phyloP scores from a whole-genome alignment of 2,113 vertebrate genomes.

The Gavialis gangeticus region DNA sequence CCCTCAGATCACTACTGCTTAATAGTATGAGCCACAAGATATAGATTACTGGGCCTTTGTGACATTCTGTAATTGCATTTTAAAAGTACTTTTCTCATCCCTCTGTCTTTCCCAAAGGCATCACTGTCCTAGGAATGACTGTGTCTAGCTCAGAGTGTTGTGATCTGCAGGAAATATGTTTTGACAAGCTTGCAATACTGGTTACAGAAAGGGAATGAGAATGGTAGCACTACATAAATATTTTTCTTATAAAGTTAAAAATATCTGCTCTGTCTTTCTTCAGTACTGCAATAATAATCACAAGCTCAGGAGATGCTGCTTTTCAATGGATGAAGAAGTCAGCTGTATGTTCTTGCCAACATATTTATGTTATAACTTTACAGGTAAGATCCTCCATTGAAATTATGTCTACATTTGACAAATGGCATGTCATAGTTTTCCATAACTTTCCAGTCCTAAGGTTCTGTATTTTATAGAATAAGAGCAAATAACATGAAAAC shows the following conservation, averaged over 20 bases:
- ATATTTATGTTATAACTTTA: fast-evolving
- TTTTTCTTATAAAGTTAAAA: constrained; percentile 4
- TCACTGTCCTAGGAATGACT: background rate
- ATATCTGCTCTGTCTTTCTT: constrained; percentile 46
- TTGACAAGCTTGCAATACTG: background rate
- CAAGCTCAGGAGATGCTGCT: background rate
- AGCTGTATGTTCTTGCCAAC: background rate
- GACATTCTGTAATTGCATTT: fast-evolving
- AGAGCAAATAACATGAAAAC: too few species aligned
- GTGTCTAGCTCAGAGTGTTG: fast-evolving
- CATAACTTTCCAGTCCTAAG: fast-evolving
- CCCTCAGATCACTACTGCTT: fast-evolving
- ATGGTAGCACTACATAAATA: background rate
- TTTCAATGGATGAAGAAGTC: background rate
- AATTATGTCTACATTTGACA: fast-evolving
- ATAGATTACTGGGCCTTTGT: background rate
- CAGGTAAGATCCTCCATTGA: background rate
- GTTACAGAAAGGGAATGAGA: background rate
- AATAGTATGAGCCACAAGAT: fast-evolving
- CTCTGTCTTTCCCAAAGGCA: background rate
- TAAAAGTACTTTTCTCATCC: background rate
- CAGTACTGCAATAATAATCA: background rate
- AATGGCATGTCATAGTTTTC: fast-evolving
- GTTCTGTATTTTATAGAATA: fast-evolving
- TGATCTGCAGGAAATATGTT: background rate